These are phyloP conservation scores for Centrocercus urophasianus DNA, from an alignment of 2,113 vertebrate genomes.

Conservation along the genomic window DNA sequence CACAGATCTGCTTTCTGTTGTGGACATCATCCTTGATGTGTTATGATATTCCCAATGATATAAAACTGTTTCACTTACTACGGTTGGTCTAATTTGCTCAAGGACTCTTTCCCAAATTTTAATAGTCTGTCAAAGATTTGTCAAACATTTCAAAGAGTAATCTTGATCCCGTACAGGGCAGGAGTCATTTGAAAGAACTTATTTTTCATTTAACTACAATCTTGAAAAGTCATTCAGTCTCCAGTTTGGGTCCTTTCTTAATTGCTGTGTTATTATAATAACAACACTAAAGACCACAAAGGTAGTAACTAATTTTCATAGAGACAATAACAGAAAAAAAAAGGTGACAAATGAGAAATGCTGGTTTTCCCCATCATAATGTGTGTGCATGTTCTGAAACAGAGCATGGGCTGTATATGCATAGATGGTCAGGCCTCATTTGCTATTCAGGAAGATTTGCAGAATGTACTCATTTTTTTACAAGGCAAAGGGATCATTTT, in stretches of 20 bases:
- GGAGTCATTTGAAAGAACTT: neutral
- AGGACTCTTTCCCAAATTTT: neutral
- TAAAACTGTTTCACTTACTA: neutral
- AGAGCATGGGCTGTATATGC: rapidly evolving
- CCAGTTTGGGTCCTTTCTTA: neutral
- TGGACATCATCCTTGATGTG: rapidly evolving
- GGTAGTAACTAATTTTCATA: neutral
- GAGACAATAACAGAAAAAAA: neutral
- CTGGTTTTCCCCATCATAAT: rapidly evolving
- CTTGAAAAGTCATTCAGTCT: neutral
- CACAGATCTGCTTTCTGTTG: neutral
- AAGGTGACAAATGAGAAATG: neutral
- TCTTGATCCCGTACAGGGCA: neutral
- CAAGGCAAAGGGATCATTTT: neutral
- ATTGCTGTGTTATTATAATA: neutral
- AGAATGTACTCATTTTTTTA: neutral
- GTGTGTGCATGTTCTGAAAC: neutral
- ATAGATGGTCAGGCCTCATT: rapidly evolving
- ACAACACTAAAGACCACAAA: neutral
- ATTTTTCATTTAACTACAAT: neutral
- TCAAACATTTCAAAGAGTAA: neutral
- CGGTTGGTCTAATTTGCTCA: neutral
- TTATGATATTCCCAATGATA: neutral
- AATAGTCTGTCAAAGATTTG: neutral
- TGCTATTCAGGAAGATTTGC: neutral